A percentile compares a stretch with the other conserved stretches of the same genome.
These are phyloP conservation scores for Piaya cayana DNA, from an alignment of 2,113 vertebrate genomes.

Conservation along the genomic window DNA sequence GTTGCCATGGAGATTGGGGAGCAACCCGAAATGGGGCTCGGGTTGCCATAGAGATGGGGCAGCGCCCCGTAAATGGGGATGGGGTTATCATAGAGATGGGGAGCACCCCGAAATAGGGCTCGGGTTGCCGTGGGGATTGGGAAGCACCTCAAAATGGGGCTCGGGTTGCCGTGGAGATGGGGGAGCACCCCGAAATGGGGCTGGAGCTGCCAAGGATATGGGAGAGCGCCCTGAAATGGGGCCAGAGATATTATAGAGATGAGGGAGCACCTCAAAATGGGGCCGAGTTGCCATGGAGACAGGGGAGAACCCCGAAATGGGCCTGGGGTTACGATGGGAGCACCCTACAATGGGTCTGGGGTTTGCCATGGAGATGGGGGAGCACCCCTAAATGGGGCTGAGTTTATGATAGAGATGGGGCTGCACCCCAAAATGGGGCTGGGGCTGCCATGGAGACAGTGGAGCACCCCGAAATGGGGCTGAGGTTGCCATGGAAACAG, in stretches of 20 bases:
- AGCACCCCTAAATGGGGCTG: conserved; percentile 19
- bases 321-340: fast-evolving
- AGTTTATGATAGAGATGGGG: not conserved
- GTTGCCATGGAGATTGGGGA: not conserved
- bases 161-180: not conserved
- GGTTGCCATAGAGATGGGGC: conserved; percentile 2
- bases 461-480: not conserved
- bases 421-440: not conserved
- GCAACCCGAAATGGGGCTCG: not conserved
- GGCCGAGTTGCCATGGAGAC: not conserved
- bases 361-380: too few relatives aligned
- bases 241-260: not conserved
- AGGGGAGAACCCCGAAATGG: not conserved
- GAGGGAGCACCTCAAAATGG: not conserved
- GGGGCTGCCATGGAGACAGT: not conserved
- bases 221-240: not conserved
- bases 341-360: not conserved
- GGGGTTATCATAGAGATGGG: not conserved
- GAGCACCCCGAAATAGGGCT: not conserved
- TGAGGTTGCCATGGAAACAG: fast-evolving
- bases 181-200: conserved; percentile 27
- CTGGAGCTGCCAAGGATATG: not conserved
- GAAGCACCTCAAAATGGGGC: not conserved
- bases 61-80: conserved; percentile 24
- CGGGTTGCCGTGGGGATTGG: not conserved